phyloP scores from a whole-genome alignment of 2,797 vertebrate genomes.

The Gymnopithys bicolor region DNA sequence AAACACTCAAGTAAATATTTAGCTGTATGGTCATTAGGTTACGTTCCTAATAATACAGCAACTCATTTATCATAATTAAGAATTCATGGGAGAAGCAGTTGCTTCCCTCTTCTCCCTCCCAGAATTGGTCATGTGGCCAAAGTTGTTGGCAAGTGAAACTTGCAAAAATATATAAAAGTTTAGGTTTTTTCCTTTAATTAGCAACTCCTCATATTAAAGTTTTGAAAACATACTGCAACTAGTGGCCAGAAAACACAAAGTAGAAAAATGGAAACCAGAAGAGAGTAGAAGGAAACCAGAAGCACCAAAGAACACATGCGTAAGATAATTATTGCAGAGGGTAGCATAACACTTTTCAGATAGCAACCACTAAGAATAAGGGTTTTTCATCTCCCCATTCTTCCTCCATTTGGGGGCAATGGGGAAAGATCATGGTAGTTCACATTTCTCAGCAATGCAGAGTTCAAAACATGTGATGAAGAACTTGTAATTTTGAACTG shows the following conservation, averaged over 20 bases:
- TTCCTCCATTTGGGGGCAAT: neutral
- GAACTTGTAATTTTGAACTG: neutral
- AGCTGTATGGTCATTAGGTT: conserved; percentile 58
- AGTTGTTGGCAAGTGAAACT: conserved; percentile 46
- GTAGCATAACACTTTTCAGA: neutral
- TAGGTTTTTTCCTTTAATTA: neutral
- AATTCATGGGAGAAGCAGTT: neutral
- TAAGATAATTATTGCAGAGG: neutral
- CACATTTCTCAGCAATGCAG: neutral
- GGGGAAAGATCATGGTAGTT: neutral
- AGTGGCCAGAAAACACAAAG: conserved; percentile 1
- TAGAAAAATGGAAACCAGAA: neutral
- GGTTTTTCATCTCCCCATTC: neutral
- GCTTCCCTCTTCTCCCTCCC: conserved; percentile 11
- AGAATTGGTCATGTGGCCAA: conserved; percentile 35
- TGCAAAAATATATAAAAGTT: conserved; percentile 4
- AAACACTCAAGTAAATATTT: conserved; percentile 75
- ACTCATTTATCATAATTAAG: conserved; percentile 62
- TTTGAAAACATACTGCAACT: conserved; percentile 2
- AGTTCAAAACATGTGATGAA: neutral
- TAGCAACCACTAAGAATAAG: neutral
- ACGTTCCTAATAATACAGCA: conserved; percentile 53
- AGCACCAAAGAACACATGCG: neutral
- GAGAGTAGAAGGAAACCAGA: neutral
- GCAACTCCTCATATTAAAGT: neutral